phyloP scores from a whole-genome alignment of 2,888 invertebrate genomes.

The Polydrusus pterygomalis region DNA sequence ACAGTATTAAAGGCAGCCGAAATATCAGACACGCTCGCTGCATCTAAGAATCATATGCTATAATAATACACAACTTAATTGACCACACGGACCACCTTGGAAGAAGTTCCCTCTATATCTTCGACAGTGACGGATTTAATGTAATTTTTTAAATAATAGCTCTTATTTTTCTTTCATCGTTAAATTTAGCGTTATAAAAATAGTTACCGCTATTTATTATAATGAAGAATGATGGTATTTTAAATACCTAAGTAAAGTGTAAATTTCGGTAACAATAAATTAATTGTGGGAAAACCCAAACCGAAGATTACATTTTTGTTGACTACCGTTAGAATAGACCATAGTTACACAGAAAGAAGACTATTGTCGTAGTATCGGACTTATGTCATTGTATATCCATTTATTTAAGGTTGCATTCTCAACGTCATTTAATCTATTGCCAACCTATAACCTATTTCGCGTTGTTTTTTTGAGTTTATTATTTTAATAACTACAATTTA shows the following conservation, averaged over 20 bases:
- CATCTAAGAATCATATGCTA: constrained; percentile 63
- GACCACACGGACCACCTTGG: constrained; percentile 67
- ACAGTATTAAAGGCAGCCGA: constrained; percentile 45
- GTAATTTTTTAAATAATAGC: constrained; percentile 37
- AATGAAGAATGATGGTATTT: constrained; percentile 7
- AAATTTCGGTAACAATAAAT: neutral
- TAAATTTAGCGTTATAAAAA: constrained; percentile 2
- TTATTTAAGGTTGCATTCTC: too few relatives aligned
- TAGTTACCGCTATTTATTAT: constrained; percentile 6
- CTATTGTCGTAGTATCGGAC: too few relatives aligned
- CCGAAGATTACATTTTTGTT: too few relatives aligned
- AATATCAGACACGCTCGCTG: constrained; percentile 46
- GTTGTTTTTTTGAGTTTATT: too few relatives aligned
- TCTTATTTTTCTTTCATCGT: constrained; percentile 32
- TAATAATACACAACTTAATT: constrained; percentile 69
- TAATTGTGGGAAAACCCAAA: neutral
- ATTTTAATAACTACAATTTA: too few relatives aligned
- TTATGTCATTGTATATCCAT: too few relatives aligned
- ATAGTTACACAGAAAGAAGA: too few relatives aligned
- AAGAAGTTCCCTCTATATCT: constrained; percentile 49
- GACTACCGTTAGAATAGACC: too few relatives aligned
- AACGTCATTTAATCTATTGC: too few relatives aligned
- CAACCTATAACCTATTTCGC: too few relatives aligned
- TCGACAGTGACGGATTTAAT: constrained; percentile 48
- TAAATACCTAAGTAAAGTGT: constrained; percentile 1